Base-by-base conservation (phyloP, 2,113 vertebrate genomes). In the Burhinus bistriatus region DNA sequence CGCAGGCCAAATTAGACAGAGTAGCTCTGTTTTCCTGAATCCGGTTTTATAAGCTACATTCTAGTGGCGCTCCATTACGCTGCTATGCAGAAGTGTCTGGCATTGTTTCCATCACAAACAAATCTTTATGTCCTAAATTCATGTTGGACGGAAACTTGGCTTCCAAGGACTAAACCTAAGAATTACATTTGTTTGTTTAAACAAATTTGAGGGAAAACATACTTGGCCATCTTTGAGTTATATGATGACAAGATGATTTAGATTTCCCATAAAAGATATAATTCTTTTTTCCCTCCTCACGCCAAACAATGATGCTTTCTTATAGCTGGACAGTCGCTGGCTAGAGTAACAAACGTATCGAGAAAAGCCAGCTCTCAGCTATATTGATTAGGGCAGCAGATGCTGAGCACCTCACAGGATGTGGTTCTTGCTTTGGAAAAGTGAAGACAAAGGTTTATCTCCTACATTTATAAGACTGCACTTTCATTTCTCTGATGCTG, bases 151-250 rank as follows among this genome's bases (percentile, higher is more conserved):
- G 92, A 97, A 96, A 97, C 90, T 96, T 97, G 96, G 96, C 96
- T 92, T 97, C 89, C 68, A 88, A 59, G 55, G 71, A 64, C 87
- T 71, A 94, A 95, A 96, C 68, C 95, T 90, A 95, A 97, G 95
- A 96, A 97, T 88, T 97, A 97, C 88, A 90, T 97, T 97, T 96
- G 89, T 97, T 97, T 97, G 96, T 96, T 97, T 97, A 96, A 96
- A 95, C 85, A 96, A 96, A 97, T 95, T 94, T 93, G 95, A 96
- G 88, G 85, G 79, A 96, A 97, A 97, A 95, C 87, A 95, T 91
- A 91, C 91, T 97, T 94, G 88, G 95, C 83, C 90, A 93, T 96
- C 91, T 95, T 95, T 95, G 94, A 95, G 72, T 95, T 95, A 81
- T 90, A 93, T 89, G 95, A 97, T 95, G 95, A 97, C 91, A 97